phyloP scores from a whole-genome alignment of 2,888 invertebrate species.

The Machimus rusticus region DNA sequence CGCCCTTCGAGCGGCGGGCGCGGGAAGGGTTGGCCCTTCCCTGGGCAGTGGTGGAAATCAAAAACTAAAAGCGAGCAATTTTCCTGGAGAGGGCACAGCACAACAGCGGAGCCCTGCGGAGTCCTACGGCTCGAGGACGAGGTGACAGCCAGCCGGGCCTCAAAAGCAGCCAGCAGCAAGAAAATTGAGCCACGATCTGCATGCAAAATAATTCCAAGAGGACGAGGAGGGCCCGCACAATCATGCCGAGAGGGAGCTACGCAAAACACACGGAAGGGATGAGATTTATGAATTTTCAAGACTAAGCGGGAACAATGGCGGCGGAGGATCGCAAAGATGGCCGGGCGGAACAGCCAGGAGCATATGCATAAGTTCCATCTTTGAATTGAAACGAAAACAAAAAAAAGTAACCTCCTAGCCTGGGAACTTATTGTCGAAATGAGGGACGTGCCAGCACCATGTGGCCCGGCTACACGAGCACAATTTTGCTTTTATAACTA shows the following conservation, averaged over 20 bases:
- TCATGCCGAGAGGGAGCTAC: neutral
- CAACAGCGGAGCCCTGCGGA: neutral
- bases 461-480: conserved; percentile 9
- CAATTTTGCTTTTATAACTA: conserved; percentile 36
- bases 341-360: conserved; percentile 3
- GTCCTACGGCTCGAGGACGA: neutral
- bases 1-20: neutral
- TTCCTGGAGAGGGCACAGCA: neutral
- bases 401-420: conserved; percentile 34
- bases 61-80: conserved; percentile 15
- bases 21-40: neutral
- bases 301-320: conserved; percentile 22
- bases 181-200: conserved; percentile 23
- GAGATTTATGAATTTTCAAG: conserved; percentile 37
- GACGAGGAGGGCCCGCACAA: neutral
- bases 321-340: neutral
- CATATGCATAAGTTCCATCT: conserved; percentile 39
- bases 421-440: conserved; percentile 40
- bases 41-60: neutral
- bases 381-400: conserved; percentile 33
- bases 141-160: neutral
- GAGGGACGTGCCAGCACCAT: conserved; percentile 41
- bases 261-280: conserved; percentile 18
- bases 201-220: conserved; percentile 21
- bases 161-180: neutral